Conservation (phyloP, 2,888 invertebrate genomes). For the Gerosis bhagava region DNA sequence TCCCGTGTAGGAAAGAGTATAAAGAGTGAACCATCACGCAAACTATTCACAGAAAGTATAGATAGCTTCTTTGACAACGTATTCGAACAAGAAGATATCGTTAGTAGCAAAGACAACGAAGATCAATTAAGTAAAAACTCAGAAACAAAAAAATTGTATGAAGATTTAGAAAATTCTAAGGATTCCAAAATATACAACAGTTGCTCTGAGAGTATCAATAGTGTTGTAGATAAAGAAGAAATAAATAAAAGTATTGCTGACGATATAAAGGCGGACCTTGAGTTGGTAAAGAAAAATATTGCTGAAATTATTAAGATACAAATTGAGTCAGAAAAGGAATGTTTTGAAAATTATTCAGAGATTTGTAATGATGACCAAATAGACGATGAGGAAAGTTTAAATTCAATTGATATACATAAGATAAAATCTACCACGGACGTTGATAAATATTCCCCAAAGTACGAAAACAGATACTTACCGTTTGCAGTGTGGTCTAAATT, state of each 20-base stretch:
- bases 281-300: slow-evolving; percentile 42
- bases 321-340: slow-evolving; percentile 53
- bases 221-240: slow-evolving; percentile 45
- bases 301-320: slow-evolving; percentile 52
- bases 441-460: slow-evolving; percentile 33
- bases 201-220: slow-evolving; percentile 38
- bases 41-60: slow-evolving; percentile 42
- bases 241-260: slow-evolving; percentile 39
- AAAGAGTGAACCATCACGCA: slow-evolving; percentile 38
- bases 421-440: slow-evolving; percentile 19
- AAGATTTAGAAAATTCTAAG: slow-evolving; percentile 43
- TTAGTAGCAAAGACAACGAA: slow-evolving; percentile 37
- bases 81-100: slow-evolving; percentile 47
- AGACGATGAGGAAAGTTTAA: slow-evolving; percentile 36
- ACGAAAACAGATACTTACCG: slow-evolving; percentile 44
- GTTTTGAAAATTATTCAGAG: slow-evolving; percentile 49
- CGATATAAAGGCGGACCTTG: slow-evolving; percentile 42
- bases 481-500: slow-evolving; percentile 59
- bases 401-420: slow-evolving; percentile 26
- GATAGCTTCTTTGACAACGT: slow-evolving; percentile 61
- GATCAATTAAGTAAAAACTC: slow-evolving; percentile 42
- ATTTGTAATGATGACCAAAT: slow-evolving; percentile 41
- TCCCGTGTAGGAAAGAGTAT: slow-evolving; percentile 38
- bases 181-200: slow-evolving; percentile 44
- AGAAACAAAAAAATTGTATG: slow-evolving; percentile 38